These are phyloP conservation scores for Mallateleia sp. DNA, from an alignment of 2,888 invertebrate species.

Conservation along the genomic window DNA sequence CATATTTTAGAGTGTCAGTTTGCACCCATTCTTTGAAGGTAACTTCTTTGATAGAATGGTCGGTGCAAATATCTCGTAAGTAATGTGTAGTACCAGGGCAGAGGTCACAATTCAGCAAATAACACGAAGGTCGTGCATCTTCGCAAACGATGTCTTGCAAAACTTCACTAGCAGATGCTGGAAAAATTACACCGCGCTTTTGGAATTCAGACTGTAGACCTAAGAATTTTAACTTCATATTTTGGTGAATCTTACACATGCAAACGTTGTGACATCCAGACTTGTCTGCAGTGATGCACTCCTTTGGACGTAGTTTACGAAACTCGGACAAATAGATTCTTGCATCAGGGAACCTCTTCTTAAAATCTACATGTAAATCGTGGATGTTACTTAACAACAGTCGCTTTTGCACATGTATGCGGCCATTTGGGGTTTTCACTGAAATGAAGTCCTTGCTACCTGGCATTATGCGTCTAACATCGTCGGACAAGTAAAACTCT, in stretches of 20 bases:
- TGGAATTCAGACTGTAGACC: neutral
- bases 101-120: neutral
- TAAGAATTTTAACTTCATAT: neutral
- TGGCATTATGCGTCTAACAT: constrained; percentile 49
- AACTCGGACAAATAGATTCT: constrained; percentile 37
- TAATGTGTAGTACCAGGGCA: neutral
- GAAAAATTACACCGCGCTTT: neutral
- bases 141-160: neutral
- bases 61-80: neutral
- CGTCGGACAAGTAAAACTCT: constrained; percentile 57
- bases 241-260: constrained; percentile 45
- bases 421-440: neutral
- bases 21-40: neutral
- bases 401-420: constrained; percentile 33
- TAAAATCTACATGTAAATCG: constrained; percentile 16
- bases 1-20: too few species aligned
- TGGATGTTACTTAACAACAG: constrained; percentile 26
- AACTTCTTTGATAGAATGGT: neutral
- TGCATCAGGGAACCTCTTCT: constrained; percentile 23
- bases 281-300: constrained; percentile 43
- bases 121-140: neutral
- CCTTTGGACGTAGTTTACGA: constrained; percentile 46
- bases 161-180: neutral
- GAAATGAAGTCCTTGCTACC: constrained; percentile 40
- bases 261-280: constrained; percentile 50